Percentiles rank a stretch among this genome's conserved stretches.
Conservation (phyloP, 2,113 vertebrate genomes). For the Osmerus mordax region DNA sequence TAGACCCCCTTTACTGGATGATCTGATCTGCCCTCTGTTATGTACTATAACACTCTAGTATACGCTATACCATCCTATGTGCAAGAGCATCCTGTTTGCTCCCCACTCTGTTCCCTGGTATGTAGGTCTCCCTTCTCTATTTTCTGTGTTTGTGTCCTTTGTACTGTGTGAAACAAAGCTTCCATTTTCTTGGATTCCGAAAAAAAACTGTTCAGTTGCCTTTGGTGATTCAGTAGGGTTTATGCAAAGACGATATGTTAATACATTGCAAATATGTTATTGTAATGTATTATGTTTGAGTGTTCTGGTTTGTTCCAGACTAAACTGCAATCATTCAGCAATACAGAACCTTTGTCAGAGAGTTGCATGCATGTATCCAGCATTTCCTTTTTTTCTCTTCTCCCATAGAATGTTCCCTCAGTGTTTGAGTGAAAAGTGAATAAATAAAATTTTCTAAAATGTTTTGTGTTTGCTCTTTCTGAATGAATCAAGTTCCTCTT, state of each 20-base stretch:
- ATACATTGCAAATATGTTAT: too few relatives aligned
- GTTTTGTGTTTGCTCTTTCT: slow-evolving; percentile 8
- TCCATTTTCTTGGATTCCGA: not conserved
- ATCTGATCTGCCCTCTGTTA: slow-evolving; percentile 23
- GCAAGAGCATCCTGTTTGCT: slow-evolving; percentile 5
- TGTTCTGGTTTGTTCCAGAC: not conserved
- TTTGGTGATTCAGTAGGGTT: not conserved
- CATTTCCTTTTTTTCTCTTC: slow-evolving; percentile 1
- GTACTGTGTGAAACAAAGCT: not conserved
- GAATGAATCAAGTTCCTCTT: slow-evolving; percentile 34
- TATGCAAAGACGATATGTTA: too few relatives aligned
- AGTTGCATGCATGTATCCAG: slow-evolving; percentile 13
- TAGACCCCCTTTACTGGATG: not conserved
- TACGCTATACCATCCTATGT: not conserved
- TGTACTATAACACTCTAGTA: not conserved
- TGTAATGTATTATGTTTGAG: not conserved
- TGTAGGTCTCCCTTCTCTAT: not conserved
- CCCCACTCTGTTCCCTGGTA: slow-evolving; percentile 10
- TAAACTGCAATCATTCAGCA: not conserved
- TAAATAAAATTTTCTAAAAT: slow-evolving; percentile 18
- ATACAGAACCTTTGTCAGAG: not conserved
- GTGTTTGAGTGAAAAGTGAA: slow-evolving; percentile 19
- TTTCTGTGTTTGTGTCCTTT: not conserved
- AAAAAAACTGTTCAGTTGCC: not conserved
- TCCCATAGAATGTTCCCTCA: slow-evolving; percentile 10